phyloP scores from a whole-genome alignment of 2,888 invertebrate genomes.

The Xestia sexstrigata region DNA sequence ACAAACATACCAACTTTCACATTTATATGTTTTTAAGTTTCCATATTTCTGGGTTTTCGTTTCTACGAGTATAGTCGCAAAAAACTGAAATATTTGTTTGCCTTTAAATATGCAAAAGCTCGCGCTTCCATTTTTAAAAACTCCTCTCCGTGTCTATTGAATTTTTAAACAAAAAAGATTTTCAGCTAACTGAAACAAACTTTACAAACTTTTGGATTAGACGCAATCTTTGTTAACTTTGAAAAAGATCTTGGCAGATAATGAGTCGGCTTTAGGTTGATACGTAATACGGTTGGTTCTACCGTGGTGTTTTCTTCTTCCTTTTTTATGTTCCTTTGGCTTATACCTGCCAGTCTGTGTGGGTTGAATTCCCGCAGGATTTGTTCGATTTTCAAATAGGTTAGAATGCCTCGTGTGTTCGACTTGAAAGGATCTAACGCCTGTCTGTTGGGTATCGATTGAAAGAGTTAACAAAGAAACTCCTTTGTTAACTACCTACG shows the following conservation, averaged over 20 bases:
- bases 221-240: conserved; percentile 70
- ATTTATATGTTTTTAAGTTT: neutral
- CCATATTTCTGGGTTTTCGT: neutral
- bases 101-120: conserved; percentile 10
- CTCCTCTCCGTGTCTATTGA: conserved; percentile 53
- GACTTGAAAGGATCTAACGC: conserved; percentile 41
- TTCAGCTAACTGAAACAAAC: conserved; percentile 62
- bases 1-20: neutral
- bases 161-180: conserved; percentile 65
- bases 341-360: conserved; percentile 40
- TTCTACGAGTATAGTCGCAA: neutral
- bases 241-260: conserved; percentile 61
- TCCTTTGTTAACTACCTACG: conserved; percentile 1
- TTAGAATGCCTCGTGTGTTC: conserved; percentile 38
- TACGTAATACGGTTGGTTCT: conserved; percentile 5
- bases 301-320: conserved; percentile 25
- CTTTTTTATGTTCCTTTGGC: conserved; percentile 41
- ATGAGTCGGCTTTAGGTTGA: conserved; percentile 40
- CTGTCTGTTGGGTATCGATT: conserved; percentile 29
- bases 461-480: conserved; percentile 21
- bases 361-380: conserved; percentile 37
- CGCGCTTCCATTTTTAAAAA: conserved; percentile 39
- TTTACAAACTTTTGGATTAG: conserved; percentile 71
- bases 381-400: conserved; percentile 41
- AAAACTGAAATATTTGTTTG: neutral